phyloP scores from a whole-genome alignment of 2,888 invertebrate genomes.

The Podabrus alpinus region DNA sequence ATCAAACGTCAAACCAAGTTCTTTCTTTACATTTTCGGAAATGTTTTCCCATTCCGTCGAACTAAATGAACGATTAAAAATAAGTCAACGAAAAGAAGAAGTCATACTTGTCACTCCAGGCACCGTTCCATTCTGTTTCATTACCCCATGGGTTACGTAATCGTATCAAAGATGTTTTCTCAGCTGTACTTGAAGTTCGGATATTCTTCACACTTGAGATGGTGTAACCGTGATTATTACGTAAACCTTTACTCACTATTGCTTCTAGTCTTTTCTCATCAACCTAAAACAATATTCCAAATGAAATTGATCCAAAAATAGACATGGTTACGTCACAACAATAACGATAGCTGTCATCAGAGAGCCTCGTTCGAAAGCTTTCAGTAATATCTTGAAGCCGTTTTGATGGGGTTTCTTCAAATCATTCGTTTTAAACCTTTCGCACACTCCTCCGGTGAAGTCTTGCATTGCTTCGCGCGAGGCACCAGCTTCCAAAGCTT shows the following conservation, averaged over 20 bases:
- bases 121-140: conserved; percentile 92
- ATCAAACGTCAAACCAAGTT: conserved; percentile 85
- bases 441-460: conserved; percentile 94
- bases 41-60: conserved; percentile 92
- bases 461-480: conserved; percentile 99
- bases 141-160: conserved; percentile 95
- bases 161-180: conserved; percentile 81
- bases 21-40: conserved; percentile 81
- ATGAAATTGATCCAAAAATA: no score
- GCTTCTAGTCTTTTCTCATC: conserved; percentile 82
- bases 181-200: conserved; percentile 79
- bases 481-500: conserved; percentile 94
- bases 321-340: no score
- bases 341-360: conserved; percentile 70
- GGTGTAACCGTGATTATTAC: conserved; percentile 92
- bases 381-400: conserved; percentile 84
- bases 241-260: conserved; percentile 83
- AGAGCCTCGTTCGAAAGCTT: conserved; percentile 89
- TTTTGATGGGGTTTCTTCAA: conserved; percentile 77
- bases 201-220: conserved; percentile 84
- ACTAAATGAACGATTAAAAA: conserved; percentile 50
- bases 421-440: conserved; percentile 80
- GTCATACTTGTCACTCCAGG: conserved; percentile 79
- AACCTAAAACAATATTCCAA: conserved; percentile 60
- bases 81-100: conserved; percentile 46